Evolutionary conservation across 2,888 invertebrate species (phyloP), one percentile per base, ranked within the genome.

Genomic region (Morpho deidamia): DNA sequence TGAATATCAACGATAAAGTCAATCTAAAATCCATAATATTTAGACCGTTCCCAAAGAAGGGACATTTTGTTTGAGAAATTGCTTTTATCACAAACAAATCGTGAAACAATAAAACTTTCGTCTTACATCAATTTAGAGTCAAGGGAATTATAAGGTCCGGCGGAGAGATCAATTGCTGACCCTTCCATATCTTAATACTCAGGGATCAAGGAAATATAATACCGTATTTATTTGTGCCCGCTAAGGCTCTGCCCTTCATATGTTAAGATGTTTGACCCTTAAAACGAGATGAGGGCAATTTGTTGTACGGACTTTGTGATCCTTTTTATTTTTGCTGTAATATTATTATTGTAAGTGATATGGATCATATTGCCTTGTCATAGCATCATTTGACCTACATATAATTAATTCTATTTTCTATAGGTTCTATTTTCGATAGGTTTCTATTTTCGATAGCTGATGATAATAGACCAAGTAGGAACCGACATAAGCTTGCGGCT

Each of bases 191-290:
- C 75, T 72, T 82, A 79, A 81, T 80, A 66, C 79, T 71, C 70
- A 64, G 72, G 83, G 88, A 88, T 88, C 81, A 88, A 68, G 74
- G 76, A 83, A 86, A 85, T 85, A 85, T 85, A 83, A 87, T 85
- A 78, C 72, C 81, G 82, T 80, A 83, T 84, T 87, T 86, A 88
- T 87, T 88, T 87, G 81, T 87, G 86, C 77, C 74, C 79, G 78
- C 75, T 81, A 80, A 83, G 82, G 84, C 81, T 79, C 78, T 77
- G 69, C 75, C 80, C 81, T 72, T 75, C 81, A 74, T 76, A 78
- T 78, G 79, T 76, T 86, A 86, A 85, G 84, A 83, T 72, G 80
- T 68, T 71, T 74, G 82, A 84, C 83, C 81, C 77, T 65, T 64
- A 70, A 79, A 84, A 85, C 69, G 74, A 79, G 82, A 85, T 83